Conservation (phyloP, 1,140 invertebrate species). For the Eciton burchellii region DNA sequence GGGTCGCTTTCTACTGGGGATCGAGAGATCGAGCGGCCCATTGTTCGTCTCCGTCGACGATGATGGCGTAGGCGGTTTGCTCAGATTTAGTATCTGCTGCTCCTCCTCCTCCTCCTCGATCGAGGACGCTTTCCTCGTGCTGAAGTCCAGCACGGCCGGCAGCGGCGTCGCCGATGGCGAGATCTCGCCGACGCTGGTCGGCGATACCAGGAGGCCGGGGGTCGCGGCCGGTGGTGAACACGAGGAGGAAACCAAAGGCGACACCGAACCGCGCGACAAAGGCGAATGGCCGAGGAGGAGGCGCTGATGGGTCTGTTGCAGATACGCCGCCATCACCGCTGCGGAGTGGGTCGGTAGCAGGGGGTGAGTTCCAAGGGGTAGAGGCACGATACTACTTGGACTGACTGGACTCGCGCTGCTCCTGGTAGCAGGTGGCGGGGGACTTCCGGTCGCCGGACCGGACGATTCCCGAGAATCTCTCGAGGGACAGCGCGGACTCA, state of each 20-base stretch:
- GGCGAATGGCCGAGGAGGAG: conserved; percentile 91
- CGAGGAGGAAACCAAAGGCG: conserved; percentile 87
- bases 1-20: conserved; percentile 90
- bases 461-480: conserved; percentile 90
- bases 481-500: conserved; percentile 92
- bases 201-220: conserved; percentile 82
- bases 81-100: conserved; percentile 89
- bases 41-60: conserved; percentile 88
- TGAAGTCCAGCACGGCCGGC: conserved; percentile 91
- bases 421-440: conserved; percentile 87
- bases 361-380: conserved; percentile 83
- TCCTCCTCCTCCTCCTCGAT: conserved; percentile 87
- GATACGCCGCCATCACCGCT: conserved; percentile 91
- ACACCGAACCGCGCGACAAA: conserved; percentile 87
- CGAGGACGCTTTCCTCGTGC: conserved; percentile 87
- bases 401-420: conserved; percentile 85
- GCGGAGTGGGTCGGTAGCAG: conserved; percentile 91
- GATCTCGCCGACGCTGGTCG: conserved; percentile 77
- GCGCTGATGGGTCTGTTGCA: conserved; percentile 90
- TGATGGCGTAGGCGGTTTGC: conserved; percentile 86
- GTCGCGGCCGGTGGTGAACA: conserved; percentile 86
- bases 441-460: conserved; percentile 87
- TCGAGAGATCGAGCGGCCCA: conserved; percentile 92
- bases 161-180: conserved; percentile 84
- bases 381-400: conserved; percentile 83